phyloP scores from a whole-genome alignment of 2,888 invertebrate species.

The Bellardia bayeri region DNA sequence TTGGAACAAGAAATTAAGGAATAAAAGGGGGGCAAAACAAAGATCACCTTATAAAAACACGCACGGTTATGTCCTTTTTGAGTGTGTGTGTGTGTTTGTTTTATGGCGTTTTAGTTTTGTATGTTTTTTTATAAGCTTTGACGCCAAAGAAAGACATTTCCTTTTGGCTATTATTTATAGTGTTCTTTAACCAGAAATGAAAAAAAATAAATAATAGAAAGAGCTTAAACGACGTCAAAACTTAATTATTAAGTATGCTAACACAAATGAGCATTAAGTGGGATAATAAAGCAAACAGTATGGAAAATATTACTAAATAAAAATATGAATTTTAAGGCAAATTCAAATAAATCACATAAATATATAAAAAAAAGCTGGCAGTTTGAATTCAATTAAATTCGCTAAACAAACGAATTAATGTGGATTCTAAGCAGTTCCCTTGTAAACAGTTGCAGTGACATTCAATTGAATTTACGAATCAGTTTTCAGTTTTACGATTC shows the following conservation, averaged over 20 bases:
- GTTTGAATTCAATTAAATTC: too few species aligned
- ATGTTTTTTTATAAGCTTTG: constrained; percentile 26
- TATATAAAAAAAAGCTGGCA: too few species aligned
- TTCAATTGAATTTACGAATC: too few species aligned
- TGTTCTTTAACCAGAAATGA: not conserved
- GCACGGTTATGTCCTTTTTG: constrained; percentile 40
- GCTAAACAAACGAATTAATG: too few species aligned
- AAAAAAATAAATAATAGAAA: not conserved
- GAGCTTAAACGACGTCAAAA: not conserved
- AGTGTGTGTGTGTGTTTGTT: not conserved
- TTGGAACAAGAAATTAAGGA: constrained; percentile 13
- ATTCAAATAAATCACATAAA: too few species aligned
- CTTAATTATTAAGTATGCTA: constrained; percentile 12
- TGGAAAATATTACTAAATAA: not conserved
- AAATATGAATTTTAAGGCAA: not conserved
- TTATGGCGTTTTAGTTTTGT: not conserved
- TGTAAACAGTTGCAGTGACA: too few species aligned
- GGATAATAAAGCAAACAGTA: not conserved
- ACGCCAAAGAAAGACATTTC: constrained; percentile 44
- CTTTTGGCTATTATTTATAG: constrained; percentile 14
- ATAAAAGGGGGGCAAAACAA: constrained; percentile 19
- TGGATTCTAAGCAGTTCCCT: too few species aligned
- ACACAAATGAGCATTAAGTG: not conserved
- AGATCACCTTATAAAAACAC: constrained; percentile 16
- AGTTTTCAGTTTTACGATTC: too few species aligned